phyloP scores from a whole-genome alignment of 2,797 vertebrate genomes.

The Aplochiton taeniatus region DNA sequence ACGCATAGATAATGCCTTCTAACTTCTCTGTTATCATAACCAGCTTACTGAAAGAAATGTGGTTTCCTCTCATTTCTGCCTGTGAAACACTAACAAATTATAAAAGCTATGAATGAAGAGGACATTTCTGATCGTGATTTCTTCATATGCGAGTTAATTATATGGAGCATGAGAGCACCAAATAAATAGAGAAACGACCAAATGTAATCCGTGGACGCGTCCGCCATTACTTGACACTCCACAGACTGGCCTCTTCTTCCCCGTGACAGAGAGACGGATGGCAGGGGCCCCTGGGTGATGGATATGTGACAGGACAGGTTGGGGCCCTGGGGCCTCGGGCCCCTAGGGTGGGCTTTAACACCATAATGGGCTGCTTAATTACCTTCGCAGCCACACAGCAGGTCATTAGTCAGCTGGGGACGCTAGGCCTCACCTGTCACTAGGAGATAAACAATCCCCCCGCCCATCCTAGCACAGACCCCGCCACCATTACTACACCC shows the following conservation, averaged over 20 bases:
- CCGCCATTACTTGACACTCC: background rate
- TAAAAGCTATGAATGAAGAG: too few relatives aligned
- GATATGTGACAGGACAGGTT: slow-evolving; percentile 72
- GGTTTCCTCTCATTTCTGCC: too few relatives aligned
- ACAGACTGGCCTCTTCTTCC: background rate
- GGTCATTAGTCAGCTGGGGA: slow-evolving; percentile 76
- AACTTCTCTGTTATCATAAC: too few relatives aligned
- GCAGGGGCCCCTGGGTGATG: slow-evolving; percentile 66
- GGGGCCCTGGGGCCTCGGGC: slow-evolving; percentile 59
- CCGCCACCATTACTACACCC: too few relatives aligned
- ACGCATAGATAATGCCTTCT: slow-evolving; percentile 13
- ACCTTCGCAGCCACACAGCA: slow-evolving; percentile 75
- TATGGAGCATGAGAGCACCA: too few relatives aligned
- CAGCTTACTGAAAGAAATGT: too few relatives aligned
- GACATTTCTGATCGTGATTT: too few relatives aligned
- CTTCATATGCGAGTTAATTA: too few relatives aligned
- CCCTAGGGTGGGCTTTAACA: slow-evolving; percentile 69
- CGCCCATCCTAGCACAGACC: too few relatives aligned
- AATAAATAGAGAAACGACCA: too few relatives aligned
- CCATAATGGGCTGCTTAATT: slow-evolving; percentile 83
- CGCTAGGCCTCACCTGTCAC: slow-evolving; percentile 71
- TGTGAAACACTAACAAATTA: too few relatives aligned
- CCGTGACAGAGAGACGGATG: slow-evolving; percentile 71
- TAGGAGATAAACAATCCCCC: slow-evolving; percentile 67
- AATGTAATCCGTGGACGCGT: background rate